Evolutionary conservation across 2,888 invertebrate species (phyloP).

Genomic region (Microctonus hyperodae): DNA sequence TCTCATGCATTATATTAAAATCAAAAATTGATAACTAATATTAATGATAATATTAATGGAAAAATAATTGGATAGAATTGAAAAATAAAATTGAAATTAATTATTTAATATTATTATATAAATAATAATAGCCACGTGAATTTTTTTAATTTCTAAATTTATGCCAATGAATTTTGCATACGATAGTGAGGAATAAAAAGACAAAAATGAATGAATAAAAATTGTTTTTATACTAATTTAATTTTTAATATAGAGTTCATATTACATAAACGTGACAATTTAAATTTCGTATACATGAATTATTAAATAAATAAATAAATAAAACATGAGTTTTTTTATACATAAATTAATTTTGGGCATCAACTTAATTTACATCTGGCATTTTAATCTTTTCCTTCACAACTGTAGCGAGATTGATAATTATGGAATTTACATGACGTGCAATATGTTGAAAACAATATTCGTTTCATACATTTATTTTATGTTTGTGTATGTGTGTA

Average conservation of each 20-base stretch:
- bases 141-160: no score
- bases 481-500: background rate
- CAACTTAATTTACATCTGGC: background rate
- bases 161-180: background rate
- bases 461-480: constrained; percentile 8
- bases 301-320: no score
- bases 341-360: background rate
- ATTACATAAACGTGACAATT: no score
- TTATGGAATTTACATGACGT: constrained; percentile 1
- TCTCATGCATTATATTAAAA: no score
- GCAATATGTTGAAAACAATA: background rate
- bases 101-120: background rate
- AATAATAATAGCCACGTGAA: background rate
- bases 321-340: no score
- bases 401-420: background rate
- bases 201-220: background rate
- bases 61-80: background rate
- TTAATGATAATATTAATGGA: background rate
- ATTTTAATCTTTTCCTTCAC: background rate
- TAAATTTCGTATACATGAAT: no score
- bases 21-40: no score
- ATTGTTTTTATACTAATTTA: background rate
- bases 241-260: no score
- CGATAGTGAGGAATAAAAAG: no score
- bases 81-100: background rate